Evolutionary conservation across 2,797 vertebrate genomes (phyloP), one percentile per base, ranked within the genome.

Genomic region (Amphiprion clarkii): DNA sequence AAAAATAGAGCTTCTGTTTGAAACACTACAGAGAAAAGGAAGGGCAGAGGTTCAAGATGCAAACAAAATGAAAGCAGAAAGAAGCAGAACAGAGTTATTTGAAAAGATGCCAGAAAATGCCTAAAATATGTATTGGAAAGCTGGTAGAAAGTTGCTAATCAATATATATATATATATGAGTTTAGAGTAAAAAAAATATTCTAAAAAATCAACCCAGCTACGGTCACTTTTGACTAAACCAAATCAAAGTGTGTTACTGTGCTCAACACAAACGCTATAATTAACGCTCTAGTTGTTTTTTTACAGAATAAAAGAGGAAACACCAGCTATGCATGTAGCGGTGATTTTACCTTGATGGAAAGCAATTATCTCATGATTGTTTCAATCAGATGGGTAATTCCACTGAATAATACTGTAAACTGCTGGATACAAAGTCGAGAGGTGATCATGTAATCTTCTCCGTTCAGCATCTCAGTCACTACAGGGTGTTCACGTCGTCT

Each of bases 341-440:
- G 51, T 61, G 14, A 73, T 67, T 68, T 76, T 11, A 51, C 11
- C 60, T 61, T 67, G 56, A 65, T 55, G 62, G 29, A 75, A 72
- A 16, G 57, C 16, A 79, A 76, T 87, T 42, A 75, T 71, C 54
- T 46, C 6, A 23, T 63, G 44, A 82, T 75, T 67, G 52, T 36
- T 73, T 83, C 54, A 81, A 71, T 76, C 46, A 76, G 49, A 16
- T 64, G 27, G 23, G 53, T 82, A 51, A 74, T 81, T 76, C 64
- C 27, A 27, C 39, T n/a, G 56, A 56, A 61, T 71, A 31, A 69
- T 60, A 71, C 9, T 61, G 39, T 51, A 55, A 66, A 31, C 36
- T 36, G 25, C 23, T 79, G 61, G 49, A 53, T 62, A 59, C 64
- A 55, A 71, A 66, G 63, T 75, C 53, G n/a, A 17, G 27, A 83